Evolutionary conservation across 2,888 invertebrate genomes (phyloP), one percentile per base, ranked within the genome.

Genomic region (Eristalinus aeneus): DNA sequence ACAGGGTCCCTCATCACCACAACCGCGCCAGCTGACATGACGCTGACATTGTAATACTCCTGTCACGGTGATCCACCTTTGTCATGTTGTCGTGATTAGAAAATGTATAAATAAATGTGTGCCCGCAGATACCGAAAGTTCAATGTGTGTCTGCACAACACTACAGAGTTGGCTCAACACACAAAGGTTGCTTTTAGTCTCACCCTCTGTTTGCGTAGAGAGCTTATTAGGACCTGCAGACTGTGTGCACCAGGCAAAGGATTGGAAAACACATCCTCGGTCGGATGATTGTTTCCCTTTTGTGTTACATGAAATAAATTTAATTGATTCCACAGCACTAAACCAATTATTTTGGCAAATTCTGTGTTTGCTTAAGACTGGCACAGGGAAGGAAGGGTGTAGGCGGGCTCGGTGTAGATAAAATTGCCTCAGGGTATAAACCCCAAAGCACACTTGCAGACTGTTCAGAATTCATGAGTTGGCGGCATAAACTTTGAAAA

Each of bases 21-120:
- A 36, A 54, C 68, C 32, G 22, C 67, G 69, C 54, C 12, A n/a
- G 54, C 23, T 32, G 32, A 54, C 71, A 74, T 67, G 75, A 16
- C 72, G 67, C 39, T 68, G 56, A 22, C 72, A 73, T 54, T 68
- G 68, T 80, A 63, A 80, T 80, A 68, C 76, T 60, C 53, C 63
- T 85, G 76, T 73, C 81, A 81, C 20, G 22, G 53, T 81, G 85
- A 85, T 85, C 85, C 76, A 85, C 85, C 85, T 85, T 85, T 85
- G 85, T 85, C 85, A 77, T 85, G 85, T 85, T 53, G 60, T 56
- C 60, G 63, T 85, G 85, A 85, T 85, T 85, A 85, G 85, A 85
- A 85, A 85, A 77, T 80, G 68, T 68, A 81, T 68, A 73, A 65
- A 81, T 68, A 76, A 77, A 61, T 69, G 58, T 60, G 11, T 39